Conservation (phyloP, 2,113 vertebrate genomes). For the Pleuronectes platessa region DNA sequence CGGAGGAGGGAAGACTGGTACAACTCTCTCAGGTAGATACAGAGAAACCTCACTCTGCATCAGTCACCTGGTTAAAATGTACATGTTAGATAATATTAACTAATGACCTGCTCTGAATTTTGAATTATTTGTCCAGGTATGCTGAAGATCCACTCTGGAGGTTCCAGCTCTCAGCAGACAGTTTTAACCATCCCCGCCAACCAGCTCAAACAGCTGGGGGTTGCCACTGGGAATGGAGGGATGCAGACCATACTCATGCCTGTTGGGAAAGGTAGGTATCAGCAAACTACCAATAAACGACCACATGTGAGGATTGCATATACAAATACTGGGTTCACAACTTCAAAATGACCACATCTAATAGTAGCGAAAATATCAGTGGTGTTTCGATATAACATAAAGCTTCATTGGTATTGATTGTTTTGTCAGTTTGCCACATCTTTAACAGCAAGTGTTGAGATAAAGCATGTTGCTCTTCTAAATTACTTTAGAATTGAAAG, state of each 20-base stretch:
- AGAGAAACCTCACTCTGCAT: not conserved
- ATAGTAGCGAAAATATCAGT: not conserved
- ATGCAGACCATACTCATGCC: conserved; percentile 95
- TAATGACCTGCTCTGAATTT: not conserved
- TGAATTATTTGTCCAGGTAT: conserved; percentile 81
- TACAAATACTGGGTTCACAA: not conserved
- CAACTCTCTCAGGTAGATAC: conserved; percentile 87
- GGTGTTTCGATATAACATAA: conserved; percentile 31
- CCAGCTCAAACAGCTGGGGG: conserved; percentile 93
- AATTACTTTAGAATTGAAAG: not conserved
- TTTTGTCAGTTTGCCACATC: not conserved
- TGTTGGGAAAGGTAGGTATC: conserved; percentile 88
- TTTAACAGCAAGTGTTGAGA: conserved; percentile 1
- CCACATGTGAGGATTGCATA: not conserved
- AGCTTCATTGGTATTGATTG: conserved; percentile 3
- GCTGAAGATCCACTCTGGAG: conserved; percentile 93
- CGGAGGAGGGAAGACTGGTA: conserved; percentile 80
- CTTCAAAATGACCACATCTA: not conserved
- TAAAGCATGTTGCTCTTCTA: not conserved
- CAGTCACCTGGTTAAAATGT: not conserved
- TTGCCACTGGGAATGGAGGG: conserved; percentile 84
- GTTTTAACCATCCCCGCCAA: conserved; percentile 92
- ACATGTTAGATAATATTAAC: not conserved
- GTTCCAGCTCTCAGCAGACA: conserved; percentile 90
- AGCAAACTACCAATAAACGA: not conserved